Base-by-base conservation (phyloP, 2,113 vertebrate genomes). In the Mesoclemmys tuberculata region DNA sequence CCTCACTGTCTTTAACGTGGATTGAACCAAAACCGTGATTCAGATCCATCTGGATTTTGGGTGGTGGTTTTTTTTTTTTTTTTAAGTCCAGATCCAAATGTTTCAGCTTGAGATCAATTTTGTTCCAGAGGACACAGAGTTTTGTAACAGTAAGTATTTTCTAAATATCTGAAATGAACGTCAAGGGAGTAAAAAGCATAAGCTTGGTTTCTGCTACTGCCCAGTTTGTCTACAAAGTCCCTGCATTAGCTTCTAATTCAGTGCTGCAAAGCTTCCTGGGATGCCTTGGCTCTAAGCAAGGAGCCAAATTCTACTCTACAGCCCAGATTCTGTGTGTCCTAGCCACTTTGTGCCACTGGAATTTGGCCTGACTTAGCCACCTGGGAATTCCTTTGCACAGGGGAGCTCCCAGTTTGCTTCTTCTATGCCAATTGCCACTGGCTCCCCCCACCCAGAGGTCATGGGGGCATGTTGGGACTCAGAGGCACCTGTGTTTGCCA, bases 371-470 rank as follows among this genome's bases (percentile, higher is more conserved):
- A 44, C n/a, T 46, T 52, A 6, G 74, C 41, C 24, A 26, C 38
- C 41, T 24, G 41, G 5, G 35, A 90, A 48, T 18, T 49, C 78
- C 16, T 22, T n/a, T 1, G 0, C 12, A 19, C 5, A 46, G 5
- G 29, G 12, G 18, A 64, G 3, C 56, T 64, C 81, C 4, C 4
- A 44, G 77, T n/a, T n/a, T 41, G 2, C 38, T 68, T 68, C 46
- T 68, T 68, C 18, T 79, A 8, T 27, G 6, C 22, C 71, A 44
- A 13, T 68, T 19, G 52, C 8, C 26, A 0, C 0, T 13, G 49
- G 0, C 0, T 13, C 49, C 31, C 31, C 13, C 2, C 41, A 7
- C 18, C 52, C 56, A 80, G 2, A 24, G 24, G 16, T 24, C 24
- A 18, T 52, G 41, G 41, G 38, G 24, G 38, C 3, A 10, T 41